phyloP scores from a whole-genome alignment of 2,888 invertebrate genomes.

The Nowickia ferox region DNA sequence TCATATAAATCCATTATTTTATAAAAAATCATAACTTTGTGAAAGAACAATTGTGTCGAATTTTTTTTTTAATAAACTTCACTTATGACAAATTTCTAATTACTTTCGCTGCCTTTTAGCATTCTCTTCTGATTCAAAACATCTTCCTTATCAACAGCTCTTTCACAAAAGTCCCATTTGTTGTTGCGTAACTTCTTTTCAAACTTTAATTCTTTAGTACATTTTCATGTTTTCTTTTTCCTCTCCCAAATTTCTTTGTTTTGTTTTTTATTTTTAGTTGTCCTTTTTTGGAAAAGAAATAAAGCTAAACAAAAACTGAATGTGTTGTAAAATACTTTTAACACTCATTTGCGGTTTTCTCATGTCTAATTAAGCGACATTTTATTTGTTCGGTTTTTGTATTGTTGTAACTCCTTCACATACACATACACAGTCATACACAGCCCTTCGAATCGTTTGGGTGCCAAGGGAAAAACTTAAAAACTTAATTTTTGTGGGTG shows the following conservation, averaged over 20 bases:
- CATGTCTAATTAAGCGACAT: slow-evolving; percentile 82
- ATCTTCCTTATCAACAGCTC: not conserved
- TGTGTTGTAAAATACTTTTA: slow-evolving; percentile 70
- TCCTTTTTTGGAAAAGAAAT: not conserved
- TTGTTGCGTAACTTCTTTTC: slow-evolving; percentile 42
- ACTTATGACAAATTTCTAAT: slow-evolving; percentile 3
- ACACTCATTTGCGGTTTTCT: slow-evolving; percentile 79
- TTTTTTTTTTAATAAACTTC: not conserved
- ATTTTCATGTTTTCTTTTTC: slow-evolving; percentile 61
- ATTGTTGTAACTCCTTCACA: slow-evolving; percentile 40
- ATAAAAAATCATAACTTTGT: no score
- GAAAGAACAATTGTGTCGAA: no score
- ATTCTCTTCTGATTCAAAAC: not conserved
- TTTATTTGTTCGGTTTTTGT: slow-evolving; percentile 71
- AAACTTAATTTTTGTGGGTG: slow-evolving; percentile 56
- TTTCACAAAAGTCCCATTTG: slow-evolving; percentile 40
- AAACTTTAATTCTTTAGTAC: slow-evolving; percentile 66
- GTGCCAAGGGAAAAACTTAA: not conserved
- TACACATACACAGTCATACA: slow-evolving; percentile 1
- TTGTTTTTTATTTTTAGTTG: not conserved
- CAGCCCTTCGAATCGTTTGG: not conserved
- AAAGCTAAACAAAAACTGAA: slow-evolving; percentile 24
- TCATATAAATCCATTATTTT: no score
- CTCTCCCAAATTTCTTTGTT: not conserved
- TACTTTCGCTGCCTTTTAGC: slow-evolving; percentile 14